Evolutionary conservation across 1,140 invertebrate genomes (phyloP), one percentile per base, ranked within the genome.

Genomic region (Drosophila ironensis): DNA sequence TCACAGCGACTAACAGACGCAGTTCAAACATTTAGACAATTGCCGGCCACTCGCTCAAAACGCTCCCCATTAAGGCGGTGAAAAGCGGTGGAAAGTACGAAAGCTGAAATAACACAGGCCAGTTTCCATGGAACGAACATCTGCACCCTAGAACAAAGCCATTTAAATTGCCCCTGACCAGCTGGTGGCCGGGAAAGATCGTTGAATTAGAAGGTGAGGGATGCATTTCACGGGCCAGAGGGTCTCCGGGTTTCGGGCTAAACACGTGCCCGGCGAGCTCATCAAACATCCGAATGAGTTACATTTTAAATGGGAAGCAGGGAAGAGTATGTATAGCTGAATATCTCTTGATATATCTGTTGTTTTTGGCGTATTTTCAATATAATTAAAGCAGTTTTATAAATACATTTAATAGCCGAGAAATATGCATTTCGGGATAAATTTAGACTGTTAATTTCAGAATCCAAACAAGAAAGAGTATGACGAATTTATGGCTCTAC

Each of bases 21-120:
- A 28, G 47, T 67, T 67, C 51, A 68, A 28, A 56, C 78, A 81
- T 45, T 52, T 56, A 27, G 48, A 77, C 78, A 81, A 76, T 82
- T 72, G 76, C 44, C 47, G 41, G 2, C 12, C 27, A 37, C 20
- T 63, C 59, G 47, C 24, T 9, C 37, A 35, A 63, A 64, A 45
- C 59, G 59, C 38, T 81, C 38, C 52, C 76, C 81, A 80, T 80
- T 81, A 80, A 61, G 66, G 38, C 30, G 69, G 44, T 67, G 66
- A 59, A 81, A 80, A 75, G 76, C 59, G 53, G 41, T 27, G 48
- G 68, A 69, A 46, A 54, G 35, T 54, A 46, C 11, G 35, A 68
- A 64, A 52, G 12, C 37, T 52, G 12, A n/a, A 28, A 27, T 38
- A 25, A 35, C 41, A 35, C 45, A 35, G 38, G 28, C 17, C 50